A percentile compares a stretch with the other conserved stretches of the same genome.
Conservation (phyloP, 2,888 invertebrate species). For the Fragum whitleyi region DNA sequence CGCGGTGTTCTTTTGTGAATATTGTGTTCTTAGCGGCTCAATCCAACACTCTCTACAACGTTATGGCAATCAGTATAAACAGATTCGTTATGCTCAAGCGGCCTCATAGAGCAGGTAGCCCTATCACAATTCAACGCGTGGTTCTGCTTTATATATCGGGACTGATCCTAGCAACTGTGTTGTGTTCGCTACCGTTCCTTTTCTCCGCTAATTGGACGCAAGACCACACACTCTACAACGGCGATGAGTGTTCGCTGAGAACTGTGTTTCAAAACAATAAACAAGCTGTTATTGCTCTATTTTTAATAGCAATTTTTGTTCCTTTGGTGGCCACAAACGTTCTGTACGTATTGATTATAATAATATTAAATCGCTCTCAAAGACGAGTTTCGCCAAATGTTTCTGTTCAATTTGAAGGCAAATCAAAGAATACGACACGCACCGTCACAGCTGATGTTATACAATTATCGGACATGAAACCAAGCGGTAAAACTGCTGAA, state of each 20-base stretch:
- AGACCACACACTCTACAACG: background rate
- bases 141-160: background rate
- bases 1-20: background rate
- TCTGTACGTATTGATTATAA: background rate
- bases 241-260: background rate
- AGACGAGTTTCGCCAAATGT: background rate
- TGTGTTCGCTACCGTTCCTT: background rate
- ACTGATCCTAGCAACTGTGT: background rate
- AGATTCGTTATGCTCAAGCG: background rate
- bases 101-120: too few species aligned
- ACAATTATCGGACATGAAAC: background rate
- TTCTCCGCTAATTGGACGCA: background rate
- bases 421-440: background rate
- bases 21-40: background rate
- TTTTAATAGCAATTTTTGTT: background rate
- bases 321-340: background rate
- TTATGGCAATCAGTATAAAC: constrained; percentile 1
- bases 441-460: background rate
- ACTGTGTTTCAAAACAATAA: background rate
- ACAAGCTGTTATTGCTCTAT: background rate
- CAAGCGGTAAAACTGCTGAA: background rate
- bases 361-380: background rate
- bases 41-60: background rate
- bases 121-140: background rate
- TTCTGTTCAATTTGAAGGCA: background rate